Evolutionary conservation across 2,888 invertebrate genomes (phyloP).

Genomic region (Sphinx pinastri): DNA sequence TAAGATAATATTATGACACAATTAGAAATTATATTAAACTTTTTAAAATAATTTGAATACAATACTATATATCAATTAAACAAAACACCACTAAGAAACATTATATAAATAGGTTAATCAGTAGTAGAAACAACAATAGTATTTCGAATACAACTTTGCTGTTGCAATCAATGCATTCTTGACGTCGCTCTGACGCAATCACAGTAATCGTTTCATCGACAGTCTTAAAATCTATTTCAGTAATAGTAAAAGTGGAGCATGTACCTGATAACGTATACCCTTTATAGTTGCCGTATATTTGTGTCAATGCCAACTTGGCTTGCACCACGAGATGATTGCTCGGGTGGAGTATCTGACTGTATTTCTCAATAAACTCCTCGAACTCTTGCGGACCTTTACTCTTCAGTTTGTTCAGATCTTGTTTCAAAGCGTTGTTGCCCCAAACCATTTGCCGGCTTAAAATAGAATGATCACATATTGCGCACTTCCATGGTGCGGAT

Average conservation of each 20-base stretch:
- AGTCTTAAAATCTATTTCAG: slow-evolving; percentile 16
- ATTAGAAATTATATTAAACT: too few species aligned
- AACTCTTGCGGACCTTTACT: slow-evolving; percentile 81
- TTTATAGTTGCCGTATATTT: slow-evolving; percentile 86
- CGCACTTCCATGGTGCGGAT: slow-evolving; percentile 86
- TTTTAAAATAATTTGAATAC: too few species aligned
- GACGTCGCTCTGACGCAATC: slow-evolving; percentile 18
- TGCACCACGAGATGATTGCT: slow-evolving; percentile 87
- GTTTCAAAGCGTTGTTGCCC: slow-evolving; percentile 85
- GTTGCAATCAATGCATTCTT: slow-evolving; percentile 13
- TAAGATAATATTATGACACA: background rate
- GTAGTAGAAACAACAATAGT: background rate
- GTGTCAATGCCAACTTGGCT: slow-evolving; percentile 87
- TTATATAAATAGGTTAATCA: background rate
- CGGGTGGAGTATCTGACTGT: slow-evolving; percentile 86
- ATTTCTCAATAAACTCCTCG: slow-evolving; percentile 86
- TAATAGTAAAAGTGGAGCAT: slow-evolving; percentile 19
- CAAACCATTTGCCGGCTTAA: slow-evolving; percentile 84
- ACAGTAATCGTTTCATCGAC: slow-evolving; percentile 18
- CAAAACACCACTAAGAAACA: too few species aligned
- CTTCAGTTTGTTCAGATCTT: slow-evolving; percentile 82
- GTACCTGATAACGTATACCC: slow-evolving; percentile 83
- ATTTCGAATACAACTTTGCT: background rate
- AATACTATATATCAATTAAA: too few species aligned
- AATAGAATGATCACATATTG: slow-evolving; percentile 84